A percentile compares a stretch with the other conserved stretches of the same genome.
phyloP scores from a whole-genome alignment of 2,888 invertebrate species.

The Amphimallon solstitiale region DNA sequence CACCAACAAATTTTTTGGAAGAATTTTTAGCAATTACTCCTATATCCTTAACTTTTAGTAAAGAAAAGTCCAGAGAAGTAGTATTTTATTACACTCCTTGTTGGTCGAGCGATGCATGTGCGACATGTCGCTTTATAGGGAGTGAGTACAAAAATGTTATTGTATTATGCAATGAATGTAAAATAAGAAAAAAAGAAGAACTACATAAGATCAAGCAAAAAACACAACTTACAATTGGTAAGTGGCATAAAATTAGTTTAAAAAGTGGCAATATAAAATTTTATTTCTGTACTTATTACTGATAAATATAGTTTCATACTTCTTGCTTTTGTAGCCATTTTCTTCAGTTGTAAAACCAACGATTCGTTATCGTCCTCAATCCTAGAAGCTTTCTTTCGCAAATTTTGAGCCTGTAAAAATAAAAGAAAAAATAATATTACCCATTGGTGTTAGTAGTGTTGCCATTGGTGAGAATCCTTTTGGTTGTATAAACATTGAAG shows the following conservation, averaged over 20 bases:
- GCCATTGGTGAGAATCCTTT: conserved; percentile 58
- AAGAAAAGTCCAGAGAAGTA: too few species aligned
- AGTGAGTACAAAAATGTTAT: not conserved
- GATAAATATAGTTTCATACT: conserved; percentile 43
- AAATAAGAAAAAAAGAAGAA: not conserved
- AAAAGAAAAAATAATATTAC: conserved; percentile 56
- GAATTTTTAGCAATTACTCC: too few species aligned
- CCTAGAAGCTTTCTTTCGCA: conserved; percentile 89
- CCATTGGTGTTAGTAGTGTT: conserved; percentile 57
- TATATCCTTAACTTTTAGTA: too few species aligned
- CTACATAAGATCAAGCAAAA: too few species aligned
- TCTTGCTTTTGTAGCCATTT: conserved; percentile 78
- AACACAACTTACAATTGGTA: not conserved
- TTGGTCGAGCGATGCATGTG: too few species aligned
- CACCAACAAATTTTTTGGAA: too few species aligned
- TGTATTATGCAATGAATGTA: not conserved
- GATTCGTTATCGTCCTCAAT: conserved; percentile 98
- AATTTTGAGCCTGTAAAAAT: conserved; percentile 81
- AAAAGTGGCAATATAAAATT: conserved; percentile 13
- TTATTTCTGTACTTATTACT: conserved; percentile 33
- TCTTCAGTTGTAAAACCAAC: conserved; percentile 93
- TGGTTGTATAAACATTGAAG: conserved; percentile 51
- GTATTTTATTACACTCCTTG: too few species aligned
- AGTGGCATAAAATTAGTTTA: conserved; percentile 26
- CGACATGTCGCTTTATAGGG: too few species aligned